These are phyloP conservation scores for Microcebus tavaratra DNA, from an alignment of 2,113 vertebrate species.

Conservation along the genomic window DNA sequence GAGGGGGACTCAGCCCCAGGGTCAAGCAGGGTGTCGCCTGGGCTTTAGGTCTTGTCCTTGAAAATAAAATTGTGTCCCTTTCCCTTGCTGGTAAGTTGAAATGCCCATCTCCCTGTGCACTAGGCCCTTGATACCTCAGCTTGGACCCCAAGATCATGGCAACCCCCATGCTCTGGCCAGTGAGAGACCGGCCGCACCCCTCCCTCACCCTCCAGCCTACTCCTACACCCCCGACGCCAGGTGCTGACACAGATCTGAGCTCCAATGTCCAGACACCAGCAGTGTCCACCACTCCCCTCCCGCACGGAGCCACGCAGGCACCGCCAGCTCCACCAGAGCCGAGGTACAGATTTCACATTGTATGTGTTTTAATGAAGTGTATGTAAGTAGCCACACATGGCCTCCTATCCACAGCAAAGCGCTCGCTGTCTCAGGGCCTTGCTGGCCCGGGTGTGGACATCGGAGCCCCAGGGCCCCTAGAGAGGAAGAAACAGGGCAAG, in stretches of 20 bases:
- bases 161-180: too few species aligned
- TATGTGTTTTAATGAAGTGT: rapidly evolving
- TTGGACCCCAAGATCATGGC: neutral
- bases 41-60: neutral
- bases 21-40: rapidly evolving
- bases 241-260: neutral
- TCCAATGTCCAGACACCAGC: neutral
- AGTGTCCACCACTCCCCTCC: too few species aligned
- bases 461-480: neutral
- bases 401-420: neutral
- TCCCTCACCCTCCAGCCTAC: neutral
- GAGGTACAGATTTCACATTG: too few species aligned
- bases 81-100: neutral
- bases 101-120: neutral
- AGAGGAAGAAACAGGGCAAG: too few species aligned
- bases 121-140: neutral
- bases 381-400: neutral
- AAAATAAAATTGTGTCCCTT: neutral
- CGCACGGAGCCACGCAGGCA: neutral
- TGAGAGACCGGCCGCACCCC: neutral
- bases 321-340: neutral
- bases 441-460: neutral
- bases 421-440: neutral
- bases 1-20: rapidly evolving
- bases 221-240: neutral